These are phyloP conservation scores for Onychomys torridus DNA, from an alignment of 2,797 vertebrate genomes.

Conservation along the genomic window DNA sequence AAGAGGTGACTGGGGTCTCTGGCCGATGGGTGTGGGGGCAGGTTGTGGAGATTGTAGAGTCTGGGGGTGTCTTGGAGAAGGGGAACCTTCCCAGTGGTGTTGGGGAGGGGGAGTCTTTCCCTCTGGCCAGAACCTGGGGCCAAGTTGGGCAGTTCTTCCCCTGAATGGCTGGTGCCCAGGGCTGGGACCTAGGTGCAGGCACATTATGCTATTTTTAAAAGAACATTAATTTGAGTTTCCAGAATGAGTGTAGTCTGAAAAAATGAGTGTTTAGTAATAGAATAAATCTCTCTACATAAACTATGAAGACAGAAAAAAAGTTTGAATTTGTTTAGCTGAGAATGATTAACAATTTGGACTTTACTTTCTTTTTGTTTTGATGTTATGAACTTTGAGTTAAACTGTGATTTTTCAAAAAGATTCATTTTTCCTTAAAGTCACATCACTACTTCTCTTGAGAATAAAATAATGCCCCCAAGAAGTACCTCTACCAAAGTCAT, in stretches of 20 bases:
- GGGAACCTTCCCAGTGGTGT: too few relatives aligned
- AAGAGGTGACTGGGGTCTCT: too few relatives aligned
- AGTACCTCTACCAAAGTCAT: neutral
- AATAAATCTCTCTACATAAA: slow-evolving; percentile 57
- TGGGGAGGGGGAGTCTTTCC: too few relatives aligned
- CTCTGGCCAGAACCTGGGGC: too few relatives aligned
- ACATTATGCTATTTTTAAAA: slow-evolving; percentile 20
- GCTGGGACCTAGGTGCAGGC: too few relatives aligned
- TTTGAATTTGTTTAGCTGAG: slow-evolving; percentile 47
- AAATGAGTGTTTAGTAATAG: neutral
- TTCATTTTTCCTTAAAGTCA: neutral
- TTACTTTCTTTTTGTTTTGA: slow-evolving; percentile 56
- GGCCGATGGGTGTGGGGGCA: too few relatives aligned
- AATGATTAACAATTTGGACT: slow-evolving; percentile 52
- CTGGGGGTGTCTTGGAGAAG: too few relatives aligned
- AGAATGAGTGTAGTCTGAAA: slow-evolving; percentile 14
- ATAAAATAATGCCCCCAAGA: neutral
- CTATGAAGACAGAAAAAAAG: slow-evolving; percentile 12
- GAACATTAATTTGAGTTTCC: slow-evolving; percentile 27
- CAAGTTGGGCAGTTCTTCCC: too few relatives aligned
- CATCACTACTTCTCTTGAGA: neutral
- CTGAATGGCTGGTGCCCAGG: too few relatives aligned
- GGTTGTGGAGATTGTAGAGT: too few relatives aligned
- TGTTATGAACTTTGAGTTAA: slow-evolving; percentile 62
- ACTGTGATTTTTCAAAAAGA: slow-evolving; percentile 53